phyloP scores from a whole-genome alignment of 2,888 invertebrate species.

The Tipula lateralis region DNA sequence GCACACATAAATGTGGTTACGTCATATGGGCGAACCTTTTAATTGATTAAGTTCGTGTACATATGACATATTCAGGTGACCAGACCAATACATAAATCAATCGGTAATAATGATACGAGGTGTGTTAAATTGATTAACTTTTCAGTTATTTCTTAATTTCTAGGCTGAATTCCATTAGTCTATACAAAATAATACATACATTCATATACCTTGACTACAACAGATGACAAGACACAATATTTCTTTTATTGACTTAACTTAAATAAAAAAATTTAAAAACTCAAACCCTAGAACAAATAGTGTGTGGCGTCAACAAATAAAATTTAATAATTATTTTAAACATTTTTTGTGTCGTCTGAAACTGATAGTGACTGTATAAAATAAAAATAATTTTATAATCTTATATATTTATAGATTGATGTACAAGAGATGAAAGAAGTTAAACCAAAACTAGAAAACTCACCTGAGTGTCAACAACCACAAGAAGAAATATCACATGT shows the following conservation, averaged over 20 bases:
- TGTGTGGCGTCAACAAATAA: conserved; percentile 24
- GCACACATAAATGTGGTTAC: neutral
- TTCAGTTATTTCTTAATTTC: neutral
- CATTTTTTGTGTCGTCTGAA: conserved; percentile 14
- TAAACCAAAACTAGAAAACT: conserved; percentile 26
- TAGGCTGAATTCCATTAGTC: neutral
- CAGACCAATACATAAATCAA: conserved; percentile 5
- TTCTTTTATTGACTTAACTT: neutral
- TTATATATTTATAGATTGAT: conserved; percentile 27
- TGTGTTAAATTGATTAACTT: conserved; percentile 13
- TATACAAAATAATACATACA: neutral
- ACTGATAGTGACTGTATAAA: neutral
- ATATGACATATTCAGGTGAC: conserved; percentile 9
- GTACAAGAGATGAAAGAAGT: conserved; percentile 28
- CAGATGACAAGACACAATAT: neutral
- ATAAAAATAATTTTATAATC: neutral
- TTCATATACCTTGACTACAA: neutral
- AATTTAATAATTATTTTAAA: conserved; percentile 19
- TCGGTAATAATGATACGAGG: neutral
- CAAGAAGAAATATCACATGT: conserved; percentile 28
- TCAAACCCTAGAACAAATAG: conserved; percentile 26
- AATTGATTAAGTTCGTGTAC: neutral
- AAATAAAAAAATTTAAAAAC: neutral
- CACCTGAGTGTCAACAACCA: conserved; percentile 27
- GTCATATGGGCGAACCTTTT: neutral